Percentiles rank a stretch among this genome's conserved stretches.
Conservation (phyloP, 2,113 vertebrate species). For the Panurus biarmicus region DNA sequence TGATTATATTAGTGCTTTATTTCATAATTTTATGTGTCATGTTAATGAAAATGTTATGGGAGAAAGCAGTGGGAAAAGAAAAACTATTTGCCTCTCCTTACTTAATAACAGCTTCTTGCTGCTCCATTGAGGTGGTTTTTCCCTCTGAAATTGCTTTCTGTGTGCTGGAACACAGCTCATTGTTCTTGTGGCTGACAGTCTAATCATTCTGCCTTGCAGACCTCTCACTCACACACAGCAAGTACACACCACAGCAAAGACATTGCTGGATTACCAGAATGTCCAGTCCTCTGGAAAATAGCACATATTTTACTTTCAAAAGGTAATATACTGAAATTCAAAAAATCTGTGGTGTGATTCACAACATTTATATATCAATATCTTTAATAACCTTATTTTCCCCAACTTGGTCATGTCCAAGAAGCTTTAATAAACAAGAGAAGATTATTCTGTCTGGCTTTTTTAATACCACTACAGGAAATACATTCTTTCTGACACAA, state of each 20-base stretch:
- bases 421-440: background rate
- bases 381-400: background rate
- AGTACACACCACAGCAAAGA: background rate
- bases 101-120: background rate
- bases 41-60: background rate
- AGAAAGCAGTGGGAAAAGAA: background rate
- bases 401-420: background rate
- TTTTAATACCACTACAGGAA: background rate
- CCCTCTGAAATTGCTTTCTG: constrained; percentile 17
- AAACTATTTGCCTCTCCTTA: background rate
- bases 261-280: background rate
- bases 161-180: background rate
- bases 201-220: constrained; percentile 4
- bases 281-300: background rate
- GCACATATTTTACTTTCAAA: background rate
- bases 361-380: background rate
- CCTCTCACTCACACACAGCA: background rate
- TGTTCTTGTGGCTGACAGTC: constrained; percentile 29
- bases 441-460: background rate
- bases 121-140: background rate
- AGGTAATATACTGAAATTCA: background rate
- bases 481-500: background rate
- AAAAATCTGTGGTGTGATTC: background rate
- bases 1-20: background rate
- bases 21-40: background rate